Base-by-base conservation (phyloP, 2,888 invertebrate genomes). In the Patella pellucida region DNA sequence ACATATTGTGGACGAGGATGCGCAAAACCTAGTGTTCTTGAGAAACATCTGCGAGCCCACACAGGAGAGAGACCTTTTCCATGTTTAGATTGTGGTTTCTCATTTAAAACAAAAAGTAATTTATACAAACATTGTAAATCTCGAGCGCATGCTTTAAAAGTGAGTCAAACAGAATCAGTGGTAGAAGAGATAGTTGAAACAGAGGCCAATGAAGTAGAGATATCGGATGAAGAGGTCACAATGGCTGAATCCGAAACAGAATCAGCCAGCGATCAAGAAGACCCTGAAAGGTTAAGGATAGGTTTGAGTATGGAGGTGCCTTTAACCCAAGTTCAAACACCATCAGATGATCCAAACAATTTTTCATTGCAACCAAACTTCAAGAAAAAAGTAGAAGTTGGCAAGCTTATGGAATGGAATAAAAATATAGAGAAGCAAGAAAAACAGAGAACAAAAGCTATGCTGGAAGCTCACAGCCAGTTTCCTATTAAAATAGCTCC, bases 71-170 rank as follows among this genome's bases (percentile, higher is more conserved):
- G 97, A 86, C 97, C 97, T 76, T 97, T 95, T 92, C 97, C 97
- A 51, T 97, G 97, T 92, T 93, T 93, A 86, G 94, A 95, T 83
- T 97, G 97, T 91, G 96, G 96, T 83, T 96, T 97, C 92, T 95
- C 96, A 86, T 97, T 97, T 92, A 97, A 97, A 92, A 97, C 97
- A 31, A 96, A 96, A 91, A 96, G 96, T 86, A 97, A 97, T 91
- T 93, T 97, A 83, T 97, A 96, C 91, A 97, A 97, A 91, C 97
- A 97, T 91, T 94, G 95, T 91, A 92, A 95, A 91, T 91, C 91
- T 3, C 79, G 87, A 50, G 82, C 86, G 1, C 90, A 90, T 79
- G 81, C 82, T 9, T 75, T 85, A 9, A 87, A 87, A 76, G 81
- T 82, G 15, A 83, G 79, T 15, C 74, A 74, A 12, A 68, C 19